Evolutionary conservation across 37 sponge, comb jelly and placozoan genomes (phyloP).

Genomic region (Beroe forskalii): DNA sequence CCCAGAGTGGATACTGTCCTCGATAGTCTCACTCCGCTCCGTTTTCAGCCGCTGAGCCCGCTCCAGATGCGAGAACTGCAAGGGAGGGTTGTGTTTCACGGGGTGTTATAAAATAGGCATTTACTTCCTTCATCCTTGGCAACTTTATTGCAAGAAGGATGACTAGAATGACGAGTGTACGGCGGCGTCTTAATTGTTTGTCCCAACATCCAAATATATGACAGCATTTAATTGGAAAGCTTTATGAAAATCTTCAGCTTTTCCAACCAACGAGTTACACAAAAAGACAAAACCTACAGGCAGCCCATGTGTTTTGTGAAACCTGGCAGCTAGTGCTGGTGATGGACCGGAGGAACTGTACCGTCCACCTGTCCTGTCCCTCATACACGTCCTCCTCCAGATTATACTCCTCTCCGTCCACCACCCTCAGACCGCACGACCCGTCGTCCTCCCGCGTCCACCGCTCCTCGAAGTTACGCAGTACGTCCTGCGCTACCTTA

Average conservation of each 20-base stretch:
- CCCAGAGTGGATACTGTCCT: constrained; percentile 53
- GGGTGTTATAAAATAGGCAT: too few relatives aligned
- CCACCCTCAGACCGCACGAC: not conserved
- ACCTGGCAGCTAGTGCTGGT: constrained; percentile 51
- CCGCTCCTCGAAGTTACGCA: constrained; percentile 41
- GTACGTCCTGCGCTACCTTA: constrained; percentile 46
- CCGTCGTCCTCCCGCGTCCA: constrained; percentile 55
- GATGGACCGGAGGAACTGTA: constrained; percentile 52
- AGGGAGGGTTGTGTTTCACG: too few relatives aligned
- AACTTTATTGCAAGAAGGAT: too few relatives aligned
- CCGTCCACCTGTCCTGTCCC: constrained; percentile 44
- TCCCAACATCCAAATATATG: too few relatives aligned
- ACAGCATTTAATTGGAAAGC: too few relatives aligned
- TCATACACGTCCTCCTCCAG: constrained; percentile 44
- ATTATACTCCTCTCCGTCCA: constrained; percentile 24
- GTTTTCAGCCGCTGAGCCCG: not conserved
- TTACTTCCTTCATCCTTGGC: too few relatives aligned
- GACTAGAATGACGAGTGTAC: too few relatives aligned
- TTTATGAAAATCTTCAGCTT: too few relatives aligned
- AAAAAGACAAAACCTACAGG: too few relatives aligned
- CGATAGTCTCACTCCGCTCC: constrained; percentile 38
- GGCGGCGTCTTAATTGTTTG: too few relatives aligned
- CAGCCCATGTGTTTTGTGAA: too few relatives aligned
- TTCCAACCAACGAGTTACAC: too few relatives aligned
- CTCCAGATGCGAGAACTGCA: constrained; percentile 22